Base-by-base conservation (phyloP, 2,888 invertebrate species). In the Bruchidius siliquastri region DNA sequence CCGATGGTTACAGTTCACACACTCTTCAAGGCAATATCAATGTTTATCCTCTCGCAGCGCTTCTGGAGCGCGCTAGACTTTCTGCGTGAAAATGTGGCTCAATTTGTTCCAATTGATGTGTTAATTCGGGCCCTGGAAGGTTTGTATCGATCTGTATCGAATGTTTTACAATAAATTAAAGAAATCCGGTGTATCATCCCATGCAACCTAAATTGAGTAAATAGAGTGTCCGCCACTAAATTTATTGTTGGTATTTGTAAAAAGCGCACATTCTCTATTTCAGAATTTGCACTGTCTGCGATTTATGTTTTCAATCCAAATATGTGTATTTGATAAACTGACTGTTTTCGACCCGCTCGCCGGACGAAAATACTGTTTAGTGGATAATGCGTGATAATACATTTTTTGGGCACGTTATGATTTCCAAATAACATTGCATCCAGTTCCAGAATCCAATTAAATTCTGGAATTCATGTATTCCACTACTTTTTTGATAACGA, bases 271-370 rank as follows among this genome's bases (percentile, higher is more conserved):
- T 49, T 49, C 13, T 49, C 6, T 49, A 49, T 49, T 49, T 13
- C 49, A 49, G 49, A 49, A 49, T 49, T 49, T 49, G 49, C 10
- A 18, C 18, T 49, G 49, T 49, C 49, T 8, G 49, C 49, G 18
- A 49, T 49, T 49, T 49, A 49, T 49, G 49, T 18, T 49, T 49
- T 49, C 49, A 49, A 13, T 13, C 49, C 49, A 49, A 49, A 49
- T 49, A 49, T 49, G 49, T 4, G 18, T 49, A 13, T 3, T 13
- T 49, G 49, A 49, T 49, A 13, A 49, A 49, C 49, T 18, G 49
- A 82, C 76, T 81, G 84, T 88, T 87, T 80, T 87, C 87, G 68
- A 77, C 76, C 22, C 83, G 84, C n/a, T 49, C 18, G 18, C 10
- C 49, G 49, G 13, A 49, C 18, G 49, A 49, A 49, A 49, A 49